These are phyloP conservation scores for Orbicella faveolata DNA, from an alignment of 64 coral and sea anemone species.

Conservation along the genomic window DNA sequence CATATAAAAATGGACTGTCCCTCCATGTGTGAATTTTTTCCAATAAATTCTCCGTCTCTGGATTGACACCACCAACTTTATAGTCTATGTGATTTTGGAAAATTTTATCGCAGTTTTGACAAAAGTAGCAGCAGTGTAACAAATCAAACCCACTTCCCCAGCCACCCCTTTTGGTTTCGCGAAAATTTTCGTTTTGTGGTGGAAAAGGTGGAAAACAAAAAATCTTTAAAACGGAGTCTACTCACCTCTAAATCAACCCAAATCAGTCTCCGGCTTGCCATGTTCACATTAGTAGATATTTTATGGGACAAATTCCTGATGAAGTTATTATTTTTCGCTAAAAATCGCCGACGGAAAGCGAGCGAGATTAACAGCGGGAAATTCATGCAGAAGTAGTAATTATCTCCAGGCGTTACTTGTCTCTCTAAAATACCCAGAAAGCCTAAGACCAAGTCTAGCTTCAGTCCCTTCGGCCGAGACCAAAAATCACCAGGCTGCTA, in stretches of 20 bases:
- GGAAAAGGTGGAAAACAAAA: no score
- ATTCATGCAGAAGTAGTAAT: constrained; percentile 43
- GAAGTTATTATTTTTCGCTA: not conserved
- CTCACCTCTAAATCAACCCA: constrained; percentile 99
- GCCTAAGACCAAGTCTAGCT: not conserved
- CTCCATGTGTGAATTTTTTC: no score
- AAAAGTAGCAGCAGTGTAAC: no score
- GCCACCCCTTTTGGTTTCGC: not conserved
- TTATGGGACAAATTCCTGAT: not conserved
- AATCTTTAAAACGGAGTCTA: no score
- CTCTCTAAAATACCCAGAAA: not conserved
- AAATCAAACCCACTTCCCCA: not conserved
- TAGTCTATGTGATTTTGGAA: no score
- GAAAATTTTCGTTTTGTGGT: no score
- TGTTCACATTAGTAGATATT: not conserved
- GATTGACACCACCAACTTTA: no score
- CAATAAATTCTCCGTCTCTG: no score
- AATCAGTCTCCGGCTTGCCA: constrained; percentile 56
- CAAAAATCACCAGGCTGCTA: constrained; percentile 20
- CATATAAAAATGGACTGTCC: no score
- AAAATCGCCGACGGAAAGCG: not conserved
- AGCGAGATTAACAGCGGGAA: not conserved
- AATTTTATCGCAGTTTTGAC: no score
- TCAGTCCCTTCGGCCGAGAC: not conserved
- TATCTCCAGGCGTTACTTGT: constrained; percentile 7